phyloP scores from a whole-genome alignment of 2,113 vertebrate species.

The Balaenoptera acutorostrata region DNA sequence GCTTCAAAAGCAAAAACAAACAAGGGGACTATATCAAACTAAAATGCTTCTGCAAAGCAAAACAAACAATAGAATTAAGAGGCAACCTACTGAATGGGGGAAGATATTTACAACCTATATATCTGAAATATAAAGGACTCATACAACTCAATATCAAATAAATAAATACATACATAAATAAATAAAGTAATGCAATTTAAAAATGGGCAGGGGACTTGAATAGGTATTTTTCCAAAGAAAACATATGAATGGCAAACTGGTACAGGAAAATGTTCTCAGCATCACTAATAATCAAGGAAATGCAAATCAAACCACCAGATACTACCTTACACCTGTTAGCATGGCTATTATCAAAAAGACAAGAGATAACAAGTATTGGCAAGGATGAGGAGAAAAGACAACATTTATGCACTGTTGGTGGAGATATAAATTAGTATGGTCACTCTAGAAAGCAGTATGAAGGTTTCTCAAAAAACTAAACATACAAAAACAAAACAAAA shows the following conservation, averaged over 20 bases:
- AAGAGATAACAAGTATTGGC: background rate
- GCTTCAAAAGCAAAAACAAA: background rate
- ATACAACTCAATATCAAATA: background rate
- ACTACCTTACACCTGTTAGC: background rate
- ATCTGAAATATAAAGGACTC: background rate
- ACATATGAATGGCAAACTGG: background rate
- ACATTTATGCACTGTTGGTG: background rate
- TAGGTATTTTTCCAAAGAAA: background rate
- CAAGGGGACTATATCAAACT: background rate
- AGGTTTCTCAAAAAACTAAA: background rate
- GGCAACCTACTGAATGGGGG: background rate
- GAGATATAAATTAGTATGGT: background rate
- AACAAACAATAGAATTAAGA: background rate
- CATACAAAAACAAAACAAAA: no score
- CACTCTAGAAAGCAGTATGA: background rate
- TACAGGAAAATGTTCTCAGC: background rate
- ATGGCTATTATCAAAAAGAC: background rate
- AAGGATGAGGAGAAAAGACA: background rate
- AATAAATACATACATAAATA: background rate
- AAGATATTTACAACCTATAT: background rate
- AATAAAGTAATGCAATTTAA: background rate
- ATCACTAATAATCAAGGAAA: background rate
- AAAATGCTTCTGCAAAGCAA: background rate
- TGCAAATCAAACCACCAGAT: background rate
- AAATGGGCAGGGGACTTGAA: background rate